These are phyloP conservation scores for Numenius phaeopus DNA, from an alignment of 2,797 vertebrate species.

Conservation along the genomic window DNA sequence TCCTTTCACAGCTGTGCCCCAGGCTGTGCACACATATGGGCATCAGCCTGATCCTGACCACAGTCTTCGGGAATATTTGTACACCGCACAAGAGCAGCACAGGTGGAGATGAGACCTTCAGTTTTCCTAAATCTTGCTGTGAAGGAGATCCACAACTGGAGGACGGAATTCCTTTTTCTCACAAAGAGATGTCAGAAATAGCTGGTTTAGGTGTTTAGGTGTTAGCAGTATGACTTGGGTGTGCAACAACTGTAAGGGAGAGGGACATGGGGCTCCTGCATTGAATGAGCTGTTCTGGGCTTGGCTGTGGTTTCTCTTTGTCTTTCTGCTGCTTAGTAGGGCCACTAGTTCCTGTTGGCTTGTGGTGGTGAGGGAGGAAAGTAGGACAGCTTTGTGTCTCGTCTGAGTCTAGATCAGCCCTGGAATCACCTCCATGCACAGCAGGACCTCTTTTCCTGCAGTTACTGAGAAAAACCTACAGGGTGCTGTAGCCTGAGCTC, in stretches of 20 bases:
- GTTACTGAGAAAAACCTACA: neutral
- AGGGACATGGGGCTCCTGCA: neutral
- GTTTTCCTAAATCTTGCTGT: neutral
- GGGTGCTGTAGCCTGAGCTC: neutral
- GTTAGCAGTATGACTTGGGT: neutral
- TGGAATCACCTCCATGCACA: neutral
- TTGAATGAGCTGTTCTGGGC: neutral
- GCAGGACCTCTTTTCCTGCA: neutral
- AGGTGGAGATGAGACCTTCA: neutral
- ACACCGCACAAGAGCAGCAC: neutral
- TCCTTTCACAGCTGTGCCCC: neutral
- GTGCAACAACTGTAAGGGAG: neutral
- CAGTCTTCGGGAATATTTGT: neutral
- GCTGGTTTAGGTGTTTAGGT: neutral
- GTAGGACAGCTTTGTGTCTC: neutral
- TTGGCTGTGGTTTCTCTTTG: neutral
- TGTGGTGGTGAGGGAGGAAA: neutral
- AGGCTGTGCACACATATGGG: fast-evolving
- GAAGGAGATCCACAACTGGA: neutral
- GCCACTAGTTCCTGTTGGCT: neutral
- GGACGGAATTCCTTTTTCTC: neutral
- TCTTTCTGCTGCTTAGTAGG: neutral
- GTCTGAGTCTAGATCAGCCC: neutral
- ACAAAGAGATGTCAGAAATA: neutral
- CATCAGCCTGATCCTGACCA: neutral